A percentile compares a stretch with the other conserved stretches of the same genome.
phyloP scores from a whole-genome alignment of 2,888 invertebrate genomes.

The Nemoura dubitans region DNA sequence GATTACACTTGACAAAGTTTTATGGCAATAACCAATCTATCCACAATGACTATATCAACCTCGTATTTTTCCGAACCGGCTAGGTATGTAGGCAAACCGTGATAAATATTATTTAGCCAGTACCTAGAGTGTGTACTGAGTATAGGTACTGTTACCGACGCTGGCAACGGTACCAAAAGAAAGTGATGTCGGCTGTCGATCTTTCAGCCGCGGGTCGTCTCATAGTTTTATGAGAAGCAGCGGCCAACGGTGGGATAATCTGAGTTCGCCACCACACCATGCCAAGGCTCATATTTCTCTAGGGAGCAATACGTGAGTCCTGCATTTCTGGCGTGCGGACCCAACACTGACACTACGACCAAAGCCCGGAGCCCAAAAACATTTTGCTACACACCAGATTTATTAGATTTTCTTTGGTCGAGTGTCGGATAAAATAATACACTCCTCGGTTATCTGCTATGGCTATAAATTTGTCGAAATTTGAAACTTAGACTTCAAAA shows the following conservation, averaged over 20 bases:
- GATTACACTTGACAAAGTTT: neutral
- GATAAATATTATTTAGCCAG: too few species aligned
- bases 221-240: neutral
- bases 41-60: too few species aligned
- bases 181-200: neutral
- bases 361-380: neutral
- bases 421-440: neutral
- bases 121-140: neutral
- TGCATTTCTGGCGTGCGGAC: neutral
- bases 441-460: neutral
- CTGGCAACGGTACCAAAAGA: neutral
- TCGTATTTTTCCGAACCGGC: too few species aligned
- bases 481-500: neutral
- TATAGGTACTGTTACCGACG: neutral
- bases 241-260: neutral
- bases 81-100: too few species aligned
- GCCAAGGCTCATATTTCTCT: neutral
- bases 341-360: neutral
- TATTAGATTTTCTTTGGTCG: neutral
- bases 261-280: neutral
- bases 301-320: neutral
- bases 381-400: conserved; percentile 9
- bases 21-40: too few species aligned
- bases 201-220: neutral
- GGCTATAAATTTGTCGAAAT: conserved; percentile 12